Conservation (phyloP, 2,113 vertebrate genomes). For the Hippocampus zosterae region DNA sequence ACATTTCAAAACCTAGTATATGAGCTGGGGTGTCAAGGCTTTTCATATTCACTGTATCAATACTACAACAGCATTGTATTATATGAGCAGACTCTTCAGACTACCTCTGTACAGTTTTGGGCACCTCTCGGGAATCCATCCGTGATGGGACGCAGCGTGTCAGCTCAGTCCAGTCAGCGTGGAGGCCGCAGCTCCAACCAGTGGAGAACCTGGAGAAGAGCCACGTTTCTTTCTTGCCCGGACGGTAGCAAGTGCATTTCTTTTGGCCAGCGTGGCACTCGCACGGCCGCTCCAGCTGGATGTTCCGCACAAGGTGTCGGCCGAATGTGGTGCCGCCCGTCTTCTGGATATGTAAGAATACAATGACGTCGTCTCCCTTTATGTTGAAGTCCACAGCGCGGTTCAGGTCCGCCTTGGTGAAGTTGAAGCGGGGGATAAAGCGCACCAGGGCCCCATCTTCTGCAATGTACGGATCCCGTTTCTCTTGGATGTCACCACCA, state of each 20-base stretch:
- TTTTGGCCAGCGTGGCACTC: constrained; percentile 94
- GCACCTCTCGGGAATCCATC: constrained; percentile 76
- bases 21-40: too few species aligned
- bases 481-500: constrained; percentile 29
- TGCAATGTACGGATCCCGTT: constrained; percentile 83
- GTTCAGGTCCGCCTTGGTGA: constrained; percentile 79
- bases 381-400: constrained; percentile 86
- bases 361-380: constrained; percentile 88
- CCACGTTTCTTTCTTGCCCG: constrained; percentile 93
- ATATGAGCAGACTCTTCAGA: constrained; percentile 22
- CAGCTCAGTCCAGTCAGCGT: constrained; percentile 83
- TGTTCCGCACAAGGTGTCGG: constrained; percentile 88
- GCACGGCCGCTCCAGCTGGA: constrained; percentile 92
- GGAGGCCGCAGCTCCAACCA: constrained; percentile 83
- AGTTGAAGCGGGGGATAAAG: constrained; percentile 88
- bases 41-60: too few species aligned
- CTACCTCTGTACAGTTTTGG: constrained; percentile 78
- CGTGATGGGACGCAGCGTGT: constrained; percentile 83
- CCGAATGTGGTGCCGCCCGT: constrained; percentile 88
- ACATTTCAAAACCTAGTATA: too few species aligned
- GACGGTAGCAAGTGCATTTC: constrained; percentile 92
- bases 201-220: constrained; percentile 84
- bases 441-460: constrained; percentile 85
- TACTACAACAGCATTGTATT: background rate
- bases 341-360: constrained; percentile 82